These are phyloP conservation scores for Gymnothorax javanicus DNA, from an alignment of 2,797 vertebrate species.

Conservation along the genomic window DNA sequence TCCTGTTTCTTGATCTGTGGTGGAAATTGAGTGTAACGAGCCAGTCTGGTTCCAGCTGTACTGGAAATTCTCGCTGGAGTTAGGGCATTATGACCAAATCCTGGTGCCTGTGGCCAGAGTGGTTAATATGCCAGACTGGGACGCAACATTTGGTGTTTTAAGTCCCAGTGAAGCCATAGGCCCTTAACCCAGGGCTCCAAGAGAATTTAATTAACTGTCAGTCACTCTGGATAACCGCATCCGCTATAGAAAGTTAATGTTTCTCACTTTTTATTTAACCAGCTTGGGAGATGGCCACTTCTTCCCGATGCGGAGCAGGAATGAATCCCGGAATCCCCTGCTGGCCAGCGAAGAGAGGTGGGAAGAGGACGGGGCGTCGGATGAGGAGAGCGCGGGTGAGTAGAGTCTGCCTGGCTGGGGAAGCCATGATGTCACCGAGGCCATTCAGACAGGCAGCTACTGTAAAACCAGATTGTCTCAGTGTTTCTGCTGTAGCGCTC, in stretches of 20 bases:
- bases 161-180: too few species aligned
- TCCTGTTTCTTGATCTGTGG: background rate
- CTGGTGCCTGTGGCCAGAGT: background rate
- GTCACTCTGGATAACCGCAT: too few species aligned
- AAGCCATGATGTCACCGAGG: background rate
- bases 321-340: slow-evolving; percentile 86
- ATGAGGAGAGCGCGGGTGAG: slow-evolving; percentile 85
- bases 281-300: slow-evolving; percentile 94
- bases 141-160: too few species aligned
- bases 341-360: slow-evolving; percentile 87
- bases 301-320: slow-evolving; percentile 83
- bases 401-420: slow-evolving; percentile 2
- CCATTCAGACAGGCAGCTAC: background rate
- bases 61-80: background rate
- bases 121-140: background rate
- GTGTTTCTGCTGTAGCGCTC: too few species aligned
- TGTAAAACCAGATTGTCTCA: background rate
- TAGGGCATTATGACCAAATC: background rate
- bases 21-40: background rate
- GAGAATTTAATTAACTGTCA: too few species aligned
- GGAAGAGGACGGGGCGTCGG: slow-evolving; percentile 77
- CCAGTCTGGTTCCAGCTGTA: background rate
- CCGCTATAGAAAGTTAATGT: too few species aligned
- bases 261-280: background rate
- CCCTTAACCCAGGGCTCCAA: too few species aligned